Evolutionary conservation across 2,888 invertebrate species (phyloP), one percentile per base, ranked within the genome.

Genomic region (Tipula vernalis): DNA sequence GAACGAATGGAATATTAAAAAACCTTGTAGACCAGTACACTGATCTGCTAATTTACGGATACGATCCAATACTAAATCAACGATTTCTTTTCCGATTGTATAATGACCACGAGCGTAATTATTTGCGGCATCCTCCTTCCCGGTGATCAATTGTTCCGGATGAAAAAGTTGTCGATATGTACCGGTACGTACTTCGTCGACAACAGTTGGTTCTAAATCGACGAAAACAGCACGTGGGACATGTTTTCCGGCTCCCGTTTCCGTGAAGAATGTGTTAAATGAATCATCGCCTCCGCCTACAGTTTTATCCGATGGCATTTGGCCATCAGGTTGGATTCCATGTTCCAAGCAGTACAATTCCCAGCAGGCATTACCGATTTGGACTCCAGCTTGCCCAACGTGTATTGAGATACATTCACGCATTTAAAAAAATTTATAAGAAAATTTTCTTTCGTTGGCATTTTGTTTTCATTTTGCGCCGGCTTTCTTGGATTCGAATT

Each of bases 21-120:
- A 98, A 39, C 98, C 98, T 93, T 95, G 95, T 1, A 94, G 94
- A 6, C 97, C 96, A 5, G 96, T 96, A 91, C 98, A 98, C 91
- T 96, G 96, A 91, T 98, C 97, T 12, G 96, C 95, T 88, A 97
- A 92, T 90, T 96, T 96, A 88, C 97, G 93, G 88, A 98, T 93
- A 87, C 97, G 93, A 91, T 97, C 96, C 88, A 96, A 93, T 10
- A 96, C 96, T 36, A 96, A 93, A 89, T 97, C 96, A 83, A 98
- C 96, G 89, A 98, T 96, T 91, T 98, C 97, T 89, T 96, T 96
- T 88, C 98, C 98, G 90, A 97, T 96, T 89, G 97, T 97, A 93
- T 98, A 98, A 92, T 97, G 97, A n/a, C 98, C 98, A 85, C 98
- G 94, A 0, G 98, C 98, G 89, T 98, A 98, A 92, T 98, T 98